These are phyloP conservation scores for Pygoscelis adeliae DNA, from an alignment of 2,113 vertebrate species.

Conservation along the genomic window DNA sequence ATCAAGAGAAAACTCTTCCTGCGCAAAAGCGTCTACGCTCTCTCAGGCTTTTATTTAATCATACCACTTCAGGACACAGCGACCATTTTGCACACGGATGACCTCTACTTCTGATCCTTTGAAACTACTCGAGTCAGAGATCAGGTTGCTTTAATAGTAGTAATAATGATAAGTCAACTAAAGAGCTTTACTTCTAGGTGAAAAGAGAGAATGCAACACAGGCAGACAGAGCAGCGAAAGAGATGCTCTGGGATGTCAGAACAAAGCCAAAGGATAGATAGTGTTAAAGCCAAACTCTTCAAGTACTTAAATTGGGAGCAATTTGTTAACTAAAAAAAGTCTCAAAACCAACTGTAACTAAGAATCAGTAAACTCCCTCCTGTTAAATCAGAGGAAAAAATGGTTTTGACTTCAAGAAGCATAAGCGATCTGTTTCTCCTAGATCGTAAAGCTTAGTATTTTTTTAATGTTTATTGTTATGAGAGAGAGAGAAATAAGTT, in stretches of 20 bases:
- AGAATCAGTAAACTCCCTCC: neutral
- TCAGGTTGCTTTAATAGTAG: neutral
- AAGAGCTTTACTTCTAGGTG: slow-evolving; percentile 7
- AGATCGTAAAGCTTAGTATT: neutral
- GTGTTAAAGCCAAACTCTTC: neutral
- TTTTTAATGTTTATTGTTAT: neutral
- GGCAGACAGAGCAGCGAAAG: neutral
- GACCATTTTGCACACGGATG: neutral
- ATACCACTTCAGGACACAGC: neutral
- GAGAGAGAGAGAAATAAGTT: neutral
- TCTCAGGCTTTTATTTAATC: slow-evolving; percentile 10
- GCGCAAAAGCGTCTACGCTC: neutral
- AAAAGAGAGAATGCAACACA: neutral
- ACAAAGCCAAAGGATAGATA: neutral
- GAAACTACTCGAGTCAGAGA: neutral
- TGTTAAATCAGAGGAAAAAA: neutral
- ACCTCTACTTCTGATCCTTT: neutral
- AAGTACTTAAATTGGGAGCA: neutral
- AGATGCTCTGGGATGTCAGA: neutral
- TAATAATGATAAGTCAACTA: neutral
- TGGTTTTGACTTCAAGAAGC: neutral
- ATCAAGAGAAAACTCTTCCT: neutral
- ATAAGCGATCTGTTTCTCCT: neutral
- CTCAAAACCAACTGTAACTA: neutral
- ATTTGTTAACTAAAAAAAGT: neutral